These are phyloP conservation scores for Ptilonorhynchus violaceus DNA, from an alignment of 2,113 vertebrate species.

Conservation along the genomic window DNA sequence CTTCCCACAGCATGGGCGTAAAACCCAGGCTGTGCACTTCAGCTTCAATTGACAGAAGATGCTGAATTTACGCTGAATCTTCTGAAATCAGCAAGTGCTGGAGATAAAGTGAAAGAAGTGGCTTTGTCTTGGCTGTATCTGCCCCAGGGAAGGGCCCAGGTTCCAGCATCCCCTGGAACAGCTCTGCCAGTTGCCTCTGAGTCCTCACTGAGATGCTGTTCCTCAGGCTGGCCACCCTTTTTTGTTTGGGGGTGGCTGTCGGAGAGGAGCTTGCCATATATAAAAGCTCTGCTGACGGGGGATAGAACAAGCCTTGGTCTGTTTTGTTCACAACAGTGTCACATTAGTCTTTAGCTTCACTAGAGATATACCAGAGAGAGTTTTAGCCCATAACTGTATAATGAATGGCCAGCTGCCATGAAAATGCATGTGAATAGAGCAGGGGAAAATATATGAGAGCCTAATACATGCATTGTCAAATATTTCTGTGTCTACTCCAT, in stretches of 20 bases:
- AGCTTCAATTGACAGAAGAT: background rate
- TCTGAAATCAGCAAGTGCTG: background rate
- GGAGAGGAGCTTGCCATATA: background rate
- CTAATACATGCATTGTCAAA: background rate
- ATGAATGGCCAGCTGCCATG: background rate
- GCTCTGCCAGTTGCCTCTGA: background rate
- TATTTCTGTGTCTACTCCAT: background rate
- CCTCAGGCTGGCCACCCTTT: background rate
- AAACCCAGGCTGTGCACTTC: background rate
- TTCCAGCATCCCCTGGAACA: background rate
- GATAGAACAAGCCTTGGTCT: background rate
- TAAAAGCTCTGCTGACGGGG: background rate
- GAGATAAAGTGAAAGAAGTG: background rate
- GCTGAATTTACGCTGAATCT: background rate
- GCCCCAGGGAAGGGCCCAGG: background rate
- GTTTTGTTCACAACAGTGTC: background rate
- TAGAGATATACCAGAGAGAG: background rate
- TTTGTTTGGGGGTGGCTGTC: background rate
- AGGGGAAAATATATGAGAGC: background rate
- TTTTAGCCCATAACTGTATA: background rate
- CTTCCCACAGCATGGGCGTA: background rate
- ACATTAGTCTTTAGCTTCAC: background rate
- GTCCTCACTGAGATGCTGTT: background rate
- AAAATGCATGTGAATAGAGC: background rate
- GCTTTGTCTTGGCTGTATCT: background rate